Conservation (phyloP, 2,888 invertebrate species). For the Chrysotoxum bicinctum region DNA sequence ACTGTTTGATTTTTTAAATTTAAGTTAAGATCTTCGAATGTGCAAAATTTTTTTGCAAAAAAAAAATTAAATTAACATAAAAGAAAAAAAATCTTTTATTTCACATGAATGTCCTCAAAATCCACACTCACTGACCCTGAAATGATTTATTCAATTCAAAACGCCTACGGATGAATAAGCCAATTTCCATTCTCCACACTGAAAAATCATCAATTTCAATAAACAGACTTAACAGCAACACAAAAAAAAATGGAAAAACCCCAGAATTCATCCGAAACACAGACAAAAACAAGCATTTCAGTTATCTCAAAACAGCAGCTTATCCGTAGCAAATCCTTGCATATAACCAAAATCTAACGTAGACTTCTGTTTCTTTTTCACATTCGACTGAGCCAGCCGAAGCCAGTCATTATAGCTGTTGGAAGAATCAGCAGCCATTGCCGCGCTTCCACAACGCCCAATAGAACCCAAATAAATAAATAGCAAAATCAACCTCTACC, state of each 20-base stretch:
- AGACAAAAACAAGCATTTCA: constrained; percentile 10
- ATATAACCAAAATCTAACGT: neutral
- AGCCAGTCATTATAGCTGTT: constrained; percentile 46
- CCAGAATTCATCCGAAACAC: neutral
- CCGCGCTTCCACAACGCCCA: constrained; percentile 15
- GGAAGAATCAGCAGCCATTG: constrained; percentile 9
- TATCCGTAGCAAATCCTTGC: constrained; percentile 51
- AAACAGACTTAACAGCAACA: constrained; percentile 32
- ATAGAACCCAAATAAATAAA: constrained; percentile 62
- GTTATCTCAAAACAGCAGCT: constrained; percentile 58
- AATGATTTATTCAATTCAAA: constrained; percentile 62
- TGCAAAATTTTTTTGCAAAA: neutral
- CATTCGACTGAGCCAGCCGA: constrained; percentile 62
- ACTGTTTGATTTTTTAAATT: too few species aligned
- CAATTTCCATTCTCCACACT: constrained; percentile 64
- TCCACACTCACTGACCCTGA: constrained; percentile 43
- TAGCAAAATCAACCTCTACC: constrained; percentile 56
- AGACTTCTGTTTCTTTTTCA: constrained; percentile 20
- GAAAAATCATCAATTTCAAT: constrained; percentile 69
- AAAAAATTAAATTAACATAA: constrained; percentile 12
- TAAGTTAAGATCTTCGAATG: too few species aligned
- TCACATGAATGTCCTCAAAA: constrained; percentile 19
- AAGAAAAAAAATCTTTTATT: constrained; percentile 21
- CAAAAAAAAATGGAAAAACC: constrained; percentile 17
- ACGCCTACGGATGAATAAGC: constrained; percentile 47